A percentile compares a stretch with the other conserved stretches of the same genome.
Conservation (phyloP, 2,113 vertebrate genomes). For the Macrotus californicus region DNA sequence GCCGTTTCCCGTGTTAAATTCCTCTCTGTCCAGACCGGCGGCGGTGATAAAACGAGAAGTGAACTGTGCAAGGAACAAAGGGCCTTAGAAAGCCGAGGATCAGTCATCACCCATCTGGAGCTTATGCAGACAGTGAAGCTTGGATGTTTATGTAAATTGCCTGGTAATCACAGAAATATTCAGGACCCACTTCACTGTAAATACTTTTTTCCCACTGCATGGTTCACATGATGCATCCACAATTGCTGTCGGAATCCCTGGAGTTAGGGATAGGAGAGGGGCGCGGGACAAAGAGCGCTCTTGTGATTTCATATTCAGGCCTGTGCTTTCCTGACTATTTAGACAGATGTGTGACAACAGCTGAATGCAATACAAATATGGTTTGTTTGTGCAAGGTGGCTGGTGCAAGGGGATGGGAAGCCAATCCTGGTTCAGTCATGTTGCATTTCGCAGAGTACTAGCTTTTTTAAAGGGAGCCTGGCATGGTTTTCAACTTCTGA, state of each 20-base stretch:
- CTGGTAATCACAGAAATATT: slow-evolving; percentile 53
- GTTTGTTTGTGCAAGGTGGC: neutral
- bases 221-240: neutral
- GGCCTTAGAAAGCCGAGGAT: neutral
- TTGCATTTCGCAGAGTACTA: neutral
- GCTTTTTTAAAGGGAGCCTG: neutral
- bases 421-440: neutral
- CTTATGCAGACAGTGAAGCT: slow-evolving; percentile 35
- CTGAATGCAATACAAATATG: neutral
- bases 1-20: neutral
- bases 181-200: slow-evolving; percentile 48
- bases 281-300: neutral
- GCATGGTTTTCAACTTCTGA: neutral
- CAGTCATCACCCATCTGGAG: neutral
- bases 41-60: neutral
- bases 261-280: neutral
- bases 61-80: neutral
- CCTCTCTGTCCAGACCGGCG: neutral
- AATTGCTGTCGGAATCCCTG: neutral
- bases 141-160: slow-evolving; percentile 55
- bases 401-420: neutral
- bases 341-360: neutral
- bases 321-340: neutral
- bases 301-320: neutral
- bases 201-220: neutral